Evolutionary conservation across 2,113 vertebrate species (phyloP), one percentile per base, ranked within the genome.

Genomic region (Pangasianodon hypophthalmus): DNA sequence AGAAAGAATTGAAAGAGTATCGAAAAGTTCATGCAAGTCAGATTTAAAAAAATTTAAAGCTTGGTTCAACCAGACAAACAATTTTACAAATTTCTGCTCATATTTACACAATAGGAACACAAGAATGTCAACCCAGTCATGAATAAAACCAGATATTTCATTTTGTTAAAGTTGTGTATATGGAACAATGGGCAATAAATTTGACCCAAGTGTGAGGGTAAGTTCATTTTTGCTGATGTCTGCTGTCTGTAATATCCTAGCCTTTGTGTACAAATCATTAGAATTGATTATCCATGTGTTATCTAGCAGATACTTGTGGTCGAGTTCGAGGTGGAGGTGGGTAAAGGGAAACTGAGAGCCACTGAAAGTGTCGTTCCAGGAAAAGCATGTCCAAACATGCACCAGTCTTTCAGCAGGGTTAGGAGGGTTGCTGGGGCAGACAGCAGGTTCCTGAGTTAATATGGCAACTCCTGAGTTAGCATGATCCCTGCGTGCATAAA

Each of bases 201-300:
- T 37, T 82, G 48, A 77, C 73, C 46, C 46, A 24, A 24, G 37
- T 75, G 73, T 24, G 5, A 60, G 56, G 54, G 48, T 75, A 75
- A 24, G 44, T 50, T 18, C 6, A 1, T 29, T 46, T 48, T 14
- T 9, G 29, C 77, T 48, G 73, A 79, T 3, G 2, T 88, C 16
- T 26, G 54, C n/a, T 83, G 54, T 41, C 41, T 62, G 67, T 83
- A 64, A 85, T 64, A 84, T 18, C 19, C 64, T 84, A 64, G 44
- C 88, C 69, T 89, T 89, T 89, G 71, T 62, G 41, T 50, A 52
- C 41, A 73, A 86, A 81, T 86, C 46, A 80, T 89, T 89, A 18
- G 14, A 50, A 86, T 86, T 86, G 88, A 86, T 86, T 86, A 81
- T 81, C 75, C 21, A 32, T 56, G 32, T 44, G 75, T 56, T 69